These are phyloP conservation scores for Rhea pennata DNA, from an alignment of 2,113 vertebrate species.

Conservation along the genomic window DNA sequence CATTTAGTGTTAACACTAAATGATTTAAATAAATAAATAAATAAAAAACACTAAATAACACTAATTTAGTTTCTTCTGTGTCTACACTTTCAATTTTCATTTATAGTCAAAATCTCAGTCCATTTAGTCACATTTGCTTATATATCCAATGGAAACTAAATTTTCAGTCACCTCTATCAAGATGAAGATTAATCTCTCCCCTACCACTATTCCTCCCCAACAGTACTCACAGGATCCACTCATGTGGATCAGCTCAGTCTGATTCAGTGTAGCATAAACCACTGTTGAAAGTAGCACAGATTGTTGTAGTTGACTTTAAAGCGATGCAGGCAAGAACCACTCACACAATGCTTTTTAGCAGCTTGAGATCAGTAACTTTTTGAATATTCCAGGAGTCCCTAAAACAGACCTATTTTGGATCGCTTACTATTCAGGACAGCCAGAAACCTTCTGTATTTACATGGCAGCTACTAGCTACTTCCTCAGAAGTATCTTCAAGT, in stretches of 20 bases:
- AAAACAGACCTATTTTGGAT: not conserved
- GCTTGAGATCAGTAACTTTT: not conserved
- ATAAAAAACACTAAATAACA: too few relatives aligned
- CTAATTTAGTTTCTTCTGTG: not conserved
- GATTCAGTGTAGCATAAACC: not conserved
- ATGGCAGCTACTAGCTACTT: not conserved
- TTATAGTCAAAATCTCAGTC: not conserved
- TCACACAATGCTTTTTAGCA: not conserved
- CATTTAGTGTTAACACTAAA: not conserved
- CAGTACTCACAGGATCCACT: not conserved
- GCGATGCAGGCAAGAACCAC: not conserved
- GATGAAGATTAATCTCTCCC: not conserved
- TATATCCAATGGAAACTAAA: not conserved
- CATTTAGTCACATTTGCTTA: not conserved
- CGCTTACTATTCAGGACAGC: not conserved
- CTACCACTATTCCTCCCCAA: not conserved
- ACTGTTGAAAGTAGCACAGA: fast-evolving
- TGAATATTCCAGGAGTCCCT: not conserved
- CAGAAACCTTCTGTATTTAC: not conserved
- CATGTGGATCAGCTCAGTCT: not conserved
- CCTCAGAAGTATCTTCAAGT: not conserved
- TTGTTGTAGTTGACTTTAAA: not conserved
- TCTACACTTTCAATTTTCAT: not conserved
- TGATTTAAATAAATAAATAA: too few relatives aligned
- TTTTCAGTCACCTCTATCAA: not conserved